Evolutionary conservation across 2,113 vertebrate genomes (phyloP), one percentile per base, ranked within the genome.

Genomic region (Galeopterus variegatus): DNA sequence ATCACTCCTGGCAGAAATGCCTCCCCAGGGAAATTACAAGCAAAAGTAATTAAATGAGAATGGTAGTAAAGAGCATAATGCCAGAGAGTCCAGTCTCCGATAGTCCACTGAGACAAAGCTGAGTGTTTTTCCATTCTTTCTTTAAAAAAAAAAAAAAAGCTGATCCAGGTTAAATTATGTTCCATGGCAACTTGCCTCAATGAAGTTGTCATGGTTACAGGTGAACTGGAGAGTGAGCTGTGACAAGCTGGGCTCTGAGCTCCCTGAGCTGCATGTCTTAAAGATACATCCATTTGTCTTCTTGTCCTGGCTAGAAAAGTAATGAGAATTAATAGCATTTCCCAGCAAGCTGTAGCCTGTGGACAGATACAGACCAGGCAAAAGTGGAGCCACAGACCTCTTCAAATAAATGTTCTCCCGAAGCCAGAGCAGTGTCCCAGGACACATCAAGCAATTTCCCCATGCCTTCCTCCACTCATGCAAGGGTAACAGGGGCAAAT

Each of bases 201-300:
- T 93, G 94, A 94, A 82, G 97, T 99, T 97, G 6, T 97, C 97
- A 98, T 99, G 98, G 98, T 98, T 98, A 98, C 98, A 96, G 90
- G 98, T 97, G 97, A 96, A 97, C 93, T 79, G 90, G 96, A 89
- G 94, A 72, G 90, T 82, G 88, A 94, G 95, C 50, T 33, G 83
- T 56, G 64, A 81, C 92, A 82, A 82, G 91, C 33, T 0, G 31
- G 33, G 33, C 93, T 98, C 90, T 48, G 50, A 88, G 95, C 93
- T 95, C 93, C 83, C 54, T 56, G 82, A 80, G 58, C 73, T 0
- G 6, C 3, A 2, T 23, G 21, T 81, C 95, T 97, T 97, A 7
- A 24, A 97, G 81, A 45, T 21, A 60, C 24, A 92, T 33, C 90
- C 93, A 41, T 77, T 95, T 94, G 92, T 94, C 75, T 64, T 82